Evolutionary conservation across 2,113 vertebrate species (phyloP).

Genomic region (Setophaga coronata): DNA sequence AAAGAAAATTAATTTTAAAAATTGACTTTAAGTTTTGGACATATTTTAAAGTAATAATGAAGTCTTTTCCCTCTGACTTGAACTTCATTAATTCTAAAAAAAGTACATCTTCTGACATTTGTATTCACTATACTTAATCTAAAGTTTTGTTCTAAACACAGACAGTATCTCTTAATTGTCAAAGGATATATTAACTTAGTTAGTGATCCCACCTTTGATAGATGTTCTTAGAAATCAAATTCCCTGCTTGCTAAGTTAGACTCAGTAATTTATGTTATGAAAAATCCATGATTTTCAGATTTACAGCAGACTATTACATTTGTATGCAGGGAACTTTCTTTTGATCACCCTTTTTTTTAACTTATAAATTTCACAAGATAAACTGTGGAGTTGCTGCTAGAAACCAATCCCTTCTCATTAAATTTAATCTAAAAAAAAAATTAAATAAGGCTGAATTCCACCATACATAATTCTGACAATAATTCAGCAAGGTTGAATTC

Average conservation of each 20-base stretch:
- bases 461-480: neutral
- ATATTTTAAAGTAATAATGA: neutral
- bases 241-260: neutral
- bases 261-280: neutral
- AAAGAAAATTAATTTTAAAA: neutral
- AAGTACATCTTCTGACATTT: neutral
- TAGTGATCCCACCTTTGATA: neutral
- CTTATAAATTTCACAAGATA: neutral
- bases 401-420: neutral
- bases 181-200: conserved; percentile 9
- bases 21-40: neutral
- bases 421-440: neutral
- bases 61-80: neutral
- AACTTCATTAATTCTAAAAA: neutral
- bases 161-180: neutral
- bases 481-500: neutral
- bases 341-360: neutral
- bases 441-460: neutral
- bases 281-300: neutral
- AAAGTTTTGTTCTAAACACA: neutral
- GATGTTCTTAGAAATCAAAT: neutral
- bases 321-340: neutral
- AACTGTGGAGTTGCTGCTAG: neutral
- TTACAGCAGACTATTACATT: neutral
- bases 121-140: neutral